A percentile compares a stretch with the other conserved stretches of the same genome.
Evolutionary conservation across 2,888 invertebrate species (phyloP).

Genomic region (Blastobasis lacticolella): DNA sequence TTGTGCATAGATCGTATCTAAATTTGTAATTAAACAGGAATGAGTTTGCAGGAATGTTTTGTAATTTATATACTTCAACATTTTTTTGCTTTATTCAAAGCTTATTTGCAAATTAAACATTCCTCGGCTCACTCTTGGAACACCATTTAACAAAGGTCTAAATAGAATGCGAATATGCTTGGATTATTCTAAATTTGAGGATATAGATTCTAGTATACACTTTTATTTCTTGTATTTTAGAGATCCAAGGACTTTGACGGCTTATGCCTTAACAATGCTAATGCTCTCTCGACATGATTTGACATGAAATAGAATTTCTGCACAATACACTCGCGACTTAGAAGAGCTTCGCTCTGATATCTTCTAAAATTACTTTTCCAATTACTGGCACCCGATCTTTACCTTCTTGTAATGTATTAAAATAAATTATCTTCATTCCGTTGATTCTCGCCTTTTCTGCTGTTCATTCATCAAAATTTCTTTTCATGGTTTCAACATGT

Average conservation of each 20-base stretch:
- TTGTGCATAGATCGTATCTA: slow-evolving; percentile 34
- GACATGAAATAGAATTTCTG: slow-evolving; percentile 49
- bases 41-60: slow-evolving; percentile 54
- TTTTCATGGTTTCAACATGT: slow-evolving; percentile 20
- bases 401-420: slow-evolving; percentile 67
- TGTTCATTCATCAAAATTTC: slow-evolving; percentile 24
- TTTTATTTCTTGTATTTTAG: slow-evolving; percentile 53
- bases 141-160: slow-evolving; percentile 48
- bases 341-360: slow-evolving; percentile 26
- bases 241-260: slow-evolving; percentile 23
- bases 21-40: slow-evolving; percentile 23
- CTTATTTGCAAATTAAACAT: slow-evolving; percentile 33
- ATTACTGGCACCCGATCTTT: slow-evolving; percentile 26
- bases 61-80: slow-evolving; percentile 4
- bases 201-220: slow-evolving; percentile 42
- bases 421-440: slow-evolving; percentile 31
- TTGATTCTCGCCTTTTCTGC: slow-evolving; percentile 13
- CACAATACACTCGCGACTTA: slow-evolving; percentile 41
- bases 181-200: slow-evolving; percentile 40
- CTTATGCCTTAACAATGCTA: slow-evolving; percentile 21
- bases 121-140: slow-evolving; percentile 52
- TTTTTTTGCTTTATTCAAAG: neutral
- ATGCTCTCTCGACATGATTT: slow-evolving; percentile 29
- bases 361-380: slow-evolving; percentile 26
- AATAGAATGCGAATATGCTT: slow-evolving; percentile 56